phyloP scores from a whole-genome alignment of 2,113 vertebrate species.

The Misgurnus anguillicaudatus region DNA sequence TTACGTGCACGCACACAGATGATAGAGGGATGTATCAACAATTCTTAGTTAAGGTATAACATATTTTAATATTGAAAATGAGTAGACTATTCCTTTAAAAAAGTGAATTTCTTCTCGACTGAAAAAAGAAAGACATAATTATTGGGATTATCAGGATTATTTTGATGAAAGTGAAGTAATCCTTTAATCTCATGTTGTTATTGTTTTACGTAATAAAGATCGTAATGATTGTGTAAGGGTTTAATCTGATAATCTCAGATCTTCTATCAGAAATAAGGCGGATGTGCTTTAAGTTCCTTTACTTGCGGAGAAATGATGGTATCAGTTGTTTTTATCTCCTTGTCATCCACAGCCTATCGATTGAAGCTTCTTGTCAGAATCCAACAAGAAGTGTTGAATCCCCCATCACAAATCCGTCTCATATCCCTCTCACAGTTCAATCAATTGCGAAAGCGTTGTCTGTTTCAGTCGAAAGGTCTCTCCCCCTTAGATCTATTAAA shows the following conservation, averaged over 20 bases:
- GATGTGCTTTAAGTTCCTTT: neutral
- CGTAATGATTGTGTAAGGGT: neutral
- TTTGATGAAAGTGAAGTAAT: too few relatives aligned
- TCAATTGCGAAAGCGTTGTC: slow-evolving; percentile 29
- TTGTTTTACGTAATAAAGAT: too few relatives aligned
- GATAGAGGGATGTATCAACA: too few relatives aligned
- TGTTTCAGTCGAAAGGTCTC: neutral
- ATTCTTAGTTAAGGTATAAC: too few relatives aligned
- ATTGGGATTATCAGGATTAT: too few relatives aligned
- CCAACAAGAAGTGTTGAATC: slow-evolving; percentile 35
- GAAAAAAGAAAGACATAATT: too few relatives aligned
- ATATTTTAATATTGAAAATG: too few relatives aligned
- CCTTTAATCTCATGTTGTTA: too few relatives aligned
- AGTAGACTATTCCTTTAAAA: too few relatives aligned
- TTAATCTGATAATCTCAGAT: neutral
- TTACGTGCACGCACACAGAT: too few relatives aligned
- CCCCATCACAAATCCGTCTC: slow-evolving; percentile 41
- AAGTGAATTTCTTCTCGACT: too few relatives aligned
- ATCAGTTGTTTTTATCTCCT: slow-evolving; percentile 33
- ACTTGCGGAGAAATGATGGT: slow-evolving; percentile 19
- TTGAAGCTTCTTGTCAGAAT: slow-evolving; percentile 37
- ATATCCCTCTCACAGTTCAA: slow-evolving; percentile 31
- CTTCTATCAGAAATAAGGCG: neutral
- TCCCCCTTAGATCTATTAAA: neutral
- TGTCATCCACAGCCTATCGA: slow-evolving; percentile 21